phyloP scores from a whole-genome alignment of 2,888 invertebrate species.

The Andrena flavipes region DNA sequence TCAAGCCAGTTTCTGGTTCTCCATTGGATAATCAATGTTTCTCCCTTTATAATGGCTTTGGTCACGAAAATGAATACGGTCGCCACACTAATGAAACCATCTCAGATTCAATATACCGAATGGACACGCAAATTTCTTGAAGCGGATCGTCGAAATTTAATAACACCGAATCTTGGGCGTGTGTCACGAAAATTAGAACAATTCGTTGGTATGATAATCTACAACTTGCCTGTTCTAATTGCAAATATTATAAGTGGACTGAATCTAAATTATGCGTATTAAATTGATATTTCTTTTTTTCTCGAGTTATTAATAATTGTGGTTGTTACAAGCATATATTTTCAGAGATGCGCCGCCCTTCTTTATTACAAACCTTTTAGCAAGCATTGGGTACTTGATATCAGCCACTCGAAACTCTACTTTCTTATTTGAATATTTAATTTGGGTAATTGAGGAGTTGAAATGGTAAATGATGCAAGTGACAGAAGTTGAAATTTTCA shows the following conservation, averaged over 20 bases:
- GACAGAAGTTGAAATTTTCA: too few species aligned
- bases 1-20: conserved; percentile 49
- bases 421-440: too few species aligned
- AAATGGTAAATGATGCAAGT: too few species aligned
- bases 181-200: background rate
- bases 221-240: background rate
- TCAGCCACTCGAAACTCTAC: too few species aligned
- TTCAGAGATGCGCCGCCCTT: too few species aligned
- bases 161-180: conserved; percentile 14
- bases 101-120: conserved; percentile 38
- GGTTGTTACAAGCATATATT: too few species aligned
- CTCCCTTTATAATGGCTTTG: conserved; percentile 35
- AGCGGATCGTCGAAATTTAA: conserved; percentile 10
- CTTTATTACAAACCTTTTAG: too few species aligned
- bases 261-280: background rate
- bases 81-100: conserved; percentile 47
- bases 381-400: too few species aligned
- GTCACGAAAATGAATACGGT: conserved; percentile 65
- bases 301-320: too few species aligned
- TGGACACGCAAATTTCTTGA: conserved; percentile 57
- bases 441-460: too few species aligned
- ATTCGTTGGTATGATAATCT: background rate
- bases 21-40: conserved; percentile 54
- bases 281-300: background rate
- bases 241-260: too few species aligned